Evolutionary conservation across 1,140 invertebrate genomes (phyloP), one percentile per base, ranked within the genome.

Genomic region (Tachypleus tridentatus): DNA sequence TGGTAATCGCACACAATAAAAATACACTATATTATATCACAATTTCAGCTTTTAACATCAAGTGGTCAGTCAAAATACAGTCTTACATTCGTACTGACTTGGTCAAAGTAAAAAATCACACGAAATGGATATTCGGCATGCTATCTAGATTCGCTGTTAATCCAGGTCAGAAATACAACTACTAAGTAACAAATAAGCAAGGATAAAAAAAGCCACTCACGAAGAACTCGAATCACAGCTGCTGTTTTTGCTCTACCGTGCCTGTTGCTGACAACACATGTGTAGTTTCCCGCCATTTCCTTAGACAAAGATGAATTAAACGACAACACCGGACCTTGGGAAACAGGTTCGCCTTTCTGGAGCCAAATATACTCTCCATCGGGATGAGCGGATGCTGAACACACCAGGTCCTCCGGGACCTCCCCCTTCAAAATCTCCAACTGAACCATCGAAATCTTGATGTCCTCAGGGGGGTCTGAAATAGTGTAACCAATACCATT

Each of bases 401-500:
- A 95, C 60, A 93, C 83, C 70, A 84, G 84, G 58, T 84, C 84
- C 29, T 69, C 66, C 4, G 8, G 88, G 86, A 85, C 83, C 64
- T 86, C 83, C 64, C 86, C 85, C 74, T 91, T 89, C 47, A 82
- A 81, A 6, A 94, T 87, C 65, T 86, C 84, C 48, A 93, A 82
- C 49, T 83, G 76, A 57, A 78, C 79, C 10, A 84, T 82, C 0
- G 86, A 86, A 4, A 93, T 85, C 1, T 83, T 85, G 69, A 92
- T 84, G 71, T 89, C 86, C 73, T 91, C 87, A 5, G 91, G 91
- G 63, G 91, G 87, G 83, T 88, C 91, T 94, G 78, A 57, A 73
- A 77, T 63, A 57, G 49, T 54, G 54, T 68, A 64, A 71, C 67
- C 8, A 8, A 56, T 56, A 56, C 11, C 8, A 56, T 9, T 56